Evolutionary conservation across 2,113 vertebrate genomes (phyloP), one percentile per base, ranked within the genome.

Genomic region (Tichodroma muraria): DNA sequence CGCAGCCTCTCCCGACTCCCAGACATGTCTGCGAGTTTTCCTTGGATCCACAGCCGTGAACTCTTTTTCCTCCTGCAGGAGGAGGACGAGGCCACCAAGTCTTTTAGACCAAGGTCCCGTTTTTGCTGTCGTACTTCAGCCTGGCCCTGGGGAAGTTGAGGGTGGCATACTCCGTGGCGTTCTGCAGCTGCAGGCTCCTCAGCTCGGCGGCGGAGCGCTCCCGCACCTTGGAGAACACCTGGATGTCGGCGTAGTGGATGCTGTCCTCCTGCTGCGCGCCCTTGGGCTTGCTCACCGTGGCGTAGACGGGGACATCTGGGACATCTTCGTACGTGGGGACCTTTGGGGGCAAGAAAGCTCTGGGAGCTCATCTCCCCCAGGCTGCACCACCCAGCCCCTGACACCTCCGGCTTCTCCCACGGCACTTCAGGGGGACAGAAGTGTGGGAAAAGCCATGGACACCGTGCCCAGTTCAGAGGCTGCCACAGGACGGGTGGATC

Each of bases 231-330:
- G 86, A 96, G 73, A 97, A 94, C 87, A 98, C 98, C 40, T 98
- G 98, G 83, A 99, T 97, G 89, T 98, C 98, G 17, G 98, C 98
- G 0, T 99, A 99, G 56, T 98, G 98, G 50, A 99, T 94, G 44
- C 86, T 97, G 2, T 98, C 98, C 0, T 98, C 97, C 45, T 78
- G 92, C 69, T 92, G 81, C 49, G 8, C 8, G 0, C 10, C 77
- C 80, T 27, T 89, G 52, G 72, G 83, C 65, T 97, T 97, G 64
- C 93, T 97, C 75, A 98, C 95, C 2, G 93, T 92, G 30, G 98
- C 95, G 0, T 98, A 98, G 8, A 98, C 68, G 0, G 98, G 97
- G 27, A 97, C 88, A 6, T 94, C 96, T 0, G 94, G 59, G n/a
- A 98, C 97, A 1, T 96, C 93, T 27, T 98, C 97, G 0, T 98